Conservation (phyloP, 2,888 invertebrate genomes). For the Xylocampa areola region DNA sequence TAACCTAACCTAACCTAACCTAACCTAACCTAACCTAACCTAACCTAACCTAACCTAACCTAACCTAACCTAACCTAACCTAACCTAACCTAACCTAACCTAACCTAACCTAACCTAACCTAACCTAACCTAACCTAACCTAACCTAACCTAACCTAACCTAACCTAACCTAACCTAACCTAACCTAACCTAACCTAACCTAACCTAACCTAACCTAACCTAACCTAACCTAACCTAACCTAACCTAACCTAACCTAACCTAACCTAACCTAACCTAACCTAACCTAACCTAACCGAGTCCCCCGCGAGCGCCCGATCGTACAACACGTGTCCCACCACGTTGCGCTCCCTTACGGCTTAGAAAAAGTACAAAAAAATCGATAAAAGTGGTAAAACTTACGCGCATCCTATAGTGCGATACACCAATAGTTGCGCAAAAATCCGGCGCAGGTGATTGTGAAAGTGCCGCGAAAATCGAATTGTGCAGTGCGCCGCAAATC, state of each 20-base stretch:
- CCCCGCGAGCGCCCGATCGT: too few relatives aligned
- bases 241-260: constrained; percentile 11
- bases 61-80: constrained; percentile 9
- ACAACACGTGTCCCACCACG: too few relatives aligned
- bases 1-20: constrained; percentile 6
- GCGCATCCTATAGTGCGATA: too few relatives aligned
- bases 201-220: constrained; percentile 11
- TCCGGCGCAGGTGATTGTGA: too few relatives aligned
- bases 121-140: constrained; percentile 11
- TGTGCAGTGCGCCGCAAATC: too few relatives aligned
- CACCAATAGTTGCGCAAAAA: too few relatives aligned
- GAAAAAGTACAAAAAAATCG: too few relatives aligned
- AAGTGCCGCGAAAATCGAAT: too few relatives aligned
- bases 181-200: constrained; percentile 11
- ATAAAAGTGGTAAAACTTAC: too few relatives aligned
- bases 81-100: constrained; percentile 11
- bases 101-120: constrained; percentile 11
- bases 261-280: too few relatives aligned
- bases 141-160: constrained; percentile 11
- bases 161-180: constrained; percentile 11
- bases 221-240: constrained; percentile 11
- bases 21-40: not conserved
- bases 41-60: constrained; percentile 5
- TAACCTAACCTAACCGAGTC: too few relatives aligned
- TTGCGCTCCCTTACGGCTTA: too few relatives aligned